Percentiles rank a stretch among this genome's conserved stretches.
phyloP scores from a whole-genome alignment of 2,888 invertebrate genomes.

The Oxycera nigricornis region DNA sequence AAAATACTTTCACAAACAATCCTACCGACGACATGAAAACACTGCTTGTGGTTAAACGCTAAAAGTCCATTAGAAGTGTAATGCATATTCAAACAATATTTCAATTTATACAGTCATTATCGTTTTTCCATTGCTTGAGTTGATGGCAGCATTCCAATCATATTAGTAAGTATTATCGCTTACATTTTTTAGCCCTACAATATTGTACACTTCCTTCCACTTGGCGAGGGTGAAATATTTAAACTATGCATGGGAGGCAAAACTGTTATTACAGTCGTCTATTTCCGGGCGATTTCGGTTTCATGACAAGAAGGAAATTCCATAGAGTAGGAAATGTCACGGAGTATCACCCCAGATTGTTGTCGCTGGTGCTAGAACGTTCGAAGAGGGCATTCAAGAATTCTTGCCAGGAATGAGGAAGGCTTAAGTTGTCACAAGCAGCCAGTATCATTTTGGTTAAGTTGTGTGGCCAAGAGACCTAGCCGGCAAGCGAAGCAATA shows the following conservation, averaged over 20 bases:
- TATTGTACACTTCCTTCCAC: not conserved
- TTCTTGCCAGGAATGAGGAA: not conserved
- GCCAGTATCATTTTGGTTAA: slow-evolving; percentile 7
- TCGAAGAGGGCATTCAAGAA: slow-evolving; percentile 15
- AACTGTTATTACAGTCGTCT: slow-evolving; percentile 38
- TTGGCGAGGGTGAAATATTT: slow-evolving; percentile 21
- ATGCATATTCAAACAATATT: slow-evolving; percentile 36
- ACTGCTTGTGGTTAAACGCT: slow-evolving; percentile 4
- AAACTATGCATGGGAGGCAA: slow-evolving; percentile 32
- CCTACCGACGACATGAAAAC: no score
- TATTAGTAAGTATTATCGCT: not conserved
- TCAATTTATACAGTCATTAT: slow-evolving; percentile 38
- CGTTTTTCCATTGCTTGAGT: slow-evolving; percentile 27
- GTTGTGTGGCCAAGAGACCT: slow-evolving; percentile 19
- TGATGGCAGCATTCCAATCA: slow-evolving; percentile 32
- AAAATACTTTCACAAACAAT: no score
- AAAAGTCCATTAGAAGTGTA: slow-evolving; percentile 23
- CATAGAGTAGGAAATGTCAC: not conserved
- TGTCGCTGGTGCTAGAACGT: not conserved
- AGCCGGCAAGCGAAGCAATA: not conserved
- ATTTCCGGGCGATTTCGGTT: slow-evolving; percentile 33
- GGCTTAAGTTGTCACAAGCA: slow-evolving; percentile 28
- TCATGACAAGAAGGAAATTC: not conserved
- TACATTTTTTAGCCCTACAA: not conserved
- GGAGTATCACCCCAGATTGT: not conserved